Percentiles rank a stretch among this genome's conserved stretches.
Evolutionary conservation across 92 coral and sea anemone species (phyloP).

Genomic region (Virgularia gustaviana): DNA sequence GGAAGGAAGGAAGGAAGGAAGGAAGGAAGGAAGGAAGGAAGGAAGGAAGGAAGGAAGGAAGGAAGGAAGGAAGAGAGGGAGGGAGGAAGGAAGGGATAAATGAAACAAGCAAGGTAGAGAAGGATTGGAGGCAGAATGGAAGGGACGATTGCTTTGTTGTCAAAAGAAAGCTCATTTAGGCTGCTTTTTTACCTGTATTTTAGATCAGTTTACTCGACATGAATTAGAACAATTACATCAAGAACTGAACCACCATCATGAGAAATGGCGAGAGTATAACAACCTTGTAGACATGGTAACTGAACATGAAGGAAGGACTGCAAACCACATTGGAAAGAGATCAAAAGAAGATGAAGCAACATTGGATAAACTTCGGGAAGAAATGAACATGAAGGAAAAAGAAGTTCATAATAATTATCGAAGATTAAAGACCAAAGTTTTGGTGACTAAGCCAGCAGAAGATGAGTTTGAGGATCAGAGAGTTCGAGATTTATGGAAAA

Average conservation of each 20-base stretch:
- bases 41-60: too few species aligned
- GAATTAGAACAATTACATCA: slow-evolving; percentile 73
- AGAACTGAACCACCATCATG: slow-evolving; percentile 81
- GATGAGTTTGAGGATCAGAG: slow-evolving; percentile 65
- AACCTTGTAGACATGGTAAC: slow-evolving; percentile 47
- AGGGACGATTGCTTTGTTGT: neutral
- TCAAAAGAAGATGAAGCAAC: slow-evolving; percentile 48
- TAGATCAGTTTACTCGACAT: slow-evolving; percentile 68
- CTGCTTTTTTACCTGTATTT: neutral
- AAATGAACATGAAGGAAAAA: slow-evolving; percentile 56
- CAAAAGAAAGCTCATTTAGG: neutral
- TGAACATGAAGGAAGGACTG: slow-evolving; percentile 67
- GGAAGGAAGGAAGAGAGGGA: too few species aligned
- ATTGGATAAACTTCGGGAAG: slow-evolving; percentile 52
- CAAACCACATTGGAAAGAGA: slow-evolving; percentile 60
- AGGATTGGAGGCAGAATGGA: neutral
- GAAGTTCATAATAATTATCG: slow-evolving; percentile 50
- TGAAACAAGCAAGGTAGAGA: neutral
- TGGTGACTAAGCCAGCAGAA: slow-evolving; percentile 42
- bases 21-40: too few species aligned
- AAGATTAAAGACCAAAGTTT: slow-evolving; percentile 61
- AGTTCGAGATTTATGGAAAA: slow-evolving; percentile 80
- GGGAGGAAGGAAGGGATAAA: too few species aligned
- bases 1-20: too few species aligned
- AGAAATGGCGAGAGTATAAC: slow-evolving; percentile 66